Percentiles rank a stretch among this genome's conserved stretches.
These are phyloP conservation scores for Lutjanus argentimaculatus DNA, from an alignment of 2,797 vertebrate genomes.

Conservation along the genomic window DNA sequence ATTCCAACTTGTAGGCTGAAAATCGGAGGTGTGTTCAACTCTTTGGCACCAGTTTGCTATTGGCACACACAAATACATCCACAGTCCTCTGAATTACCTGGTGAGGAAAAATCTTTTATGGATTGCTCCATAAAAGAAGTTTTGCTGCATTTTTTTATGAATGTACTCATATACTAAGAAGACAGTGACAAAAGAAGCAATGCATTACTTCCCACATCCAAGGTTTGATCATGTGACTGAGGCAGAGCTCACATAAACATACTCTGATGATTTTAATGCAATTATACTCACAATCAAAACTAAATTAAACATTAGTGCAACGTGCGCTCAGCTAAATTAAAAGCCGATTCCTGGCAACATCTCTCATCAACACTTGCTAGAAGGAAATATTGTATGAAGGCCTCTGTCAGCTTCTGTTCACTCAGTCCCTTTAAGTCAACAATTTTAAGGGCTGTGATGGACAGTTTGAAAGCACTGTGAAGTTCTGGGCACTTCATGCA, in stretches of 20 bases:
- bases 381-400: neutral
- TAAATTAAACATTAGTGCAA: neutral
- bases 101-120: too few species aligned
- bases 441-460: neutral
- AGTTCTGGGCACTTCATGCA: neutral
- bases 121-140: neutral
- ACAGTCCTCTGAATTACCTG: neutral
- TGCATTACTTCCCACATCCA: neutral
- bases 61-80: neutral
- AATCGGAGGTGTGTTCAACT: constrained; percentile 6
- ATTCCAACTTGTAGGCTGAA: neutral
- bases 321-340: neutral
- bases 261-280: neutral
- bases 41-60: neutral
- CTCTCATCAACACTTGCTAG: neutral
- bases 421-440: neutral
- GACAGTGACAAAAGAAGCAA: too few species aligned
- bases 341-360: neutral
- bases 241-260: neutral
- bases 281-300: neutral
- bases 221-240: neutral
- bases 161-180: neutral
- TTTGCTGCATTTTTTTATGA: neutral
- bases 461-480: neutral
- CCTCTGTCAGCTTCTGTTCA: neutral